Evolutionary conservation across 2,888 invertebrate species (phyloP), one percentile per base, ranked within the genome.

Genomic region (Ceriagrion tenellum): DNA sequence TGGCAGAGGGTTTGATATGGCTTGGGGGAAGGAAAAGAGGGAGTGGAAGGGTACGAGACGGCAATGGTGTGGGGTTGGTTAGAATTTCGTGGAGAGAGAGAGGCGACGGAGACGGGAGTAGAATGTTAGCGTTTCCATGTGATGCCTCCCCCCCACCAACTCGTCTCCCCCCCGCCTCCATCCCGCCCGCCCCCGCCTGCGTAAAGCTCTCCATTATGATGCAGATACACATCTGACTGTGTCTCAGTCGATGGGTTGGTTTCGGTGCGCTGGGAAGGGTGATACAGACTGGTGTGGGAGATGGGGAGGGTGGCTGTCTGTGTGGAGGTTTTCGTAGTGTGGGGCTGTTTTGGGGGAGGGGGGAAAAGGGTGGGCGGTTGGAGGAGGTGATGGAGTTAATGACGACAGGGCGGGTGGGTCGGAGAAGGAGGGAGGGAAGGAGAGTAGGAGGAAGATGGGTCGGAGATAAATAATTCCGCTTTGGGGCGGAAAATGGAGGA

Each of bases 161-260:
- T 35, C 35, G 16, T 40, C 47, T 47, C 26, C 63, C 63, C 26
- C 18, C 2, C 26, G 47, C n/a, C 40, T 47, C 40, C 47, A 47
- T 6, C 69, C 1, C 47, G 16, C 63, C 69, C 40, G 47, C 63
- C 35, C 90, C 26, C 89, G 16, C 30, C 59, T 69, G 69, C 93
- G 93, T 93, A 93, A 81, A 93, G 93, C 93, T 93, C 93, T 93
- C 93, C 93, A 93, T 93, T 93, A 93, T 93, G 93, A 93, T 93
- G 93, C 93, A 69, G 93, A 93, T 93, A 93, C 93, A 93, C 93
- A 93, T 93, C 93, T 93, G 93, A 93, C 93, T 93, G 93, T 91
- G 91, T 93, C 93, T 93, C n/a, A 93, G 93, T 93, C 69, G 93
- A 93, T 93, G 93, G 93, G 93, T 47, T 93, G 69, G 69, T 69